Percentiles rank a stretch among this genome's conserved stretches.
Conservation (phyloP, 1,140 invertebrate genomes). For the Propsilocerus akamusi region DNA sequence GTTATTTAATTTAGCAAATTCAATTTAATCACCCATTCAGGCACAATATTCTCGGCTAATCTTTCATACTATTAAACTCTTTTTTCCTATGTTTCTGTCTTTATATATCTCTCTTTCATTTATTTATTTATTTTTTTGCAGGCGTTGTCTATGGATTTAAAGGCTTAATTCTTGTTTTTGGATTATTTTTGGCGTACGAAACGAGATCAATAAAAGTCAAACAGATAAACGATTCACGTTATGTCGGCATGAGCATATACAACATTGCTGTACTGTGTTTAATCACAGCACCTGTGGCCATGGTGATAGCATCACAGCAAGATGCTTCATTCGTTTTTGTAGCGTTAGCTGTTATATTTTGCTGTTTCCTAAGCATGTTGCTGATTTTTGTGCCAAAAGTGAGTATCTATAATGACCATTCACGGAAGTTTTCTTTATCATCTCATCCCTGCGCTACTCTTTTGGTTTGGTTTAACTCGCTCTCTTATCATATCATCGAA, state of each 20-base stretch:
- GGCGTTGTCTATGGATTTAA: slow-evolving; percentile 93
- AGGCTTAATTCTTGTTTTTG: slow-evolving; percentile 88
- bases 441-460: not conserved
- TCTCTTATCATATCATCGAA: not conserved
- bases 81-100: not conserved
- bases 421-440: not conserved
- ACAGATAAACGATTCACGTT: slow-evolving; percentile 87
- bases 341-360: slow-evolving; percentile 85
- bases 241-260: slow-evolving; percentile 98
- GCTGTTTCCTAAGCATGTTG: slow-evolving; percentile 92
- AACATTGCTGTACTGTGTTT: slow-evolving; percentile 96
- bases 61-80: too few relatives aligned
- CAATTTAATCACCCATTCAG: not conserved
- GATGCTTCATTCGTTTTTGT: slow-evolving; percentile 96
- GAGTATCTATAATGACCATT: slow-evolving; percentile 12
- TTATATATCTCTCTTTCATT: not conserved
- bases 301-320: slow-evolving; percentile 81
- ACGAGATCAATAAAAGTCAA: slow-evolving; percentile 90
- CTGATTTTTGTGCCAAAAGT: slow-evolving; percentile 94
- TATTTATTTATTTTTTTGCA: slow-evolving; percentile 26
- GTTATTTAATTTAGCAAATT: too few relatives aligned
- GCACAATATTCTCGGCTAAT: not conserved
- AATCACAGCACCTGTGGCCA: slow-evolving; percentile 90
- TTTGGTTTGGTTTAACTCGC: not conserved
- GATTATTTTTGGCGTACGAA: slow-evolving; percentile 93